A percentile compares a stretch with the other conserved stretches of the same genome.
Evolutionary conservation across 2,888 invertebrate genomes (phyloP).

Genomic region (Pegoplata infirma): DNA sequence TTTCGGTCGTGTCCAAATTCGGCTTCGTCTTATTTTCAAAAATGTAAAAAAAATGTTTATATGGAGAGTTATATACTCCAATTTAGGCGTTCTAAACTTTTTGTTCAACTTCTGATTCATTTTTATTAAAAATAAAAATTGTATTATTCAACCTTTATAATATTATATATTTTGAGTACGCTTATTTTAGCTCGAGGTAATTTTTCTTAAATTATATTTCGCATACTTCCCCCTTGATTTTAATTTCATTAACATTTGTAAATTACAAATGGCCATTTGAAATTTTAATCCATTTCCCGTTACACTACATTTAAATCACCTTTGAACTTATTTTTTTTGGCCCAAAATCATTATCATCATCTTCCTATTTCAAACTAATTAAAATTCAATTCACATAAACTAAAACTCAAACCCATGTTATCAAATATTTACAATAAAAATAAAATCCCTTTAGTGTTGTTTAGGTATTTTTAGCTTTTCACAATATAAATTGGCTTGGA

Average conservation of each 20-base stretch:
- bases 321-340: not conserved
- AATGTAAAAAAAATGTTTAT: too few species aligned
- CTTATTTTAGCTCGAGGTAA: too few species aligned
- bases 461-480: not conserved
- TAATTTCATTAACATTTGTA: not conserved
- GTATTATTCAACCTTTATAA: too few species aligned
- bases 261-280: not conserved
- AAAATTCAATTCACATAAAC: conserved; percentile 19
- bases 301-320: not conserved
- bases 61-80: too few species aligned
- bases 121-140: too few species aligned
- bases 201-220: too few species aligned
- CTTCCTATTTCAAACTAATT: conserved; percentile 5
- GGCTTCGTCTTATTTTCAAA: too few species aligned
- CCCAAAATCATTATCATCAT: not conserved
- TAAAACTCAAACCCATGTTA: not conserved
- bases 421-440: conserved; percentile 14
- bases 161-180: too few species aligned
- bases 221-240: not conserved
- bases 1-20: too few species aligned
- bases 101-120: too few species aligned
- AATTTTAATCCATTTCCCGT: not conserved
- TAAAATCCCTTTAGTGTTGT: conserved; percentile 15
- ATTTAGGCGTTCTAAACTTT: too few species aligned
- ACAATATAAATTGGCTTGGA: not conserved